Base-by-base conservation (phyloP, 2,113 vertebrate species). In the Phrynosoma blainvillii region DNA sequence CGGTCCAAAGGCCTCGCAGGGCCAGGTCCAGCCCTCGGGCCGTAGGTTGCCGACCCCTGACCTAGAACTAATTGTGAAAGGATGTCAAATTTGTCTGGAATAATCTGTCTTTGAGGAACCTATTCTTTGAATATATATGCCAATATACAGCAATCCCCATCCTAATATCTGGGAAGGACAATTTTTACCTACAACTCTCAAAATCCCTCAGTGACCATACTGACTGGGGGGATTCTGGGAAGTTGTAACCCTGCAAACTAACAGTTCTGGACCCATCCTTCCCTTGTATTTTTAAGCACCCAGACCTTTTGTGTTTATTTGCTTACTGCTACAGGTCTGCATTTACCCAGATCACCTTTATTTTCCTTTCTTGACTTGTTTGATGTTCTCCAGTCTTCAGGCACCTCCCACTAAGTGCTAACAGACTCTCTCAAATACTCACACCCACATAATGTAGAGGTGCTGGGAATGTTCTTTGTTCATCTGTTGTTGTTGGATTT, bases 331-430 rank as follows among this genome's bases (percentile, higher is more conserved):
- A 80, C 16, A 80, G 78, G 54, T 80, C 79, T 21, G 20, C 23
- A 80, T 23, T 59, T 56, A 75, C 52, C 1, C 18, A 36, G 71
- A 70, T 84, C 52, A 84, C 36, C 75, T 84, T 74, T 70, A 74
- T 84, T 84, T 85, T 23, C 14, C 73, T 62, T 40, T 27, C 84
- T 76, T 75, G 32, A 76, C 54, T 74, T 84, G n/a, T 32, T 73
- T 36, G 10, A 84, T 56, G 27, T 73, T 56, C 14, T 65, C 14
- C 25, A 62, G 79, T 81, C 54, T 32, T 4, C 20, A 62, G 79
- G 7, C 20, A 81, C 9, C n/a, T 36, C 20, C 8, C 76, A 32
- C 47, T 14, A 13, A 83, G 30, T 71, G 40, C 73, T 75, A 40
- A 30, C 52, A 81, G 56, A 23, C 25, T 70, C 13, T 62, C 68